A percentile compares a stretch with the other conserved stretches of the same genome.
Conservation (phyloP, 2,113 vertebrate genomes). For the Nansenia antarctica region DNA sequence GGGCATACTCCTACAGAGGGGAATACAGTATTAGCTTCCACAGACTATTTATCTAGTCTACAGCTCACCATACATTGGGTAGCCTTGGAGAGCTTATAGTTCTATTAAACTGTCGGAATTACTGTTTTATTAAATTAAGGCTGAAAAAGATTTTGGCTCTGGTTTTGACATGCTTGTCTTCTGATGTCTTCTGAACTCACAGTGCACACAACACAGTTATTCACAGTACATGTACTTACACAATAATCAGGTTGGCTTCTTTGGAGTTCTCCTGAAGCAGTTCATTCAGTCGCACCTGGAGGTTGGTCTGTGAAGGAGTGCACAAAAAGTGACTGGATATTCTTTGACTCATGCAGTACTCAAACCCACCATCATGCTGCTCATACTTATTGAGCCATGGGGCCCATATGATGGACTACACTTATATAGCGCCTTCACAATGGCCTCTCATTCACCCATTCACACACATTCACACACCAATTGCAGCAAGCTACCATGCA, state of each 20-base stretch:
- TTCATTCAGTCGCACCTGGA: conserved; percentile 93
- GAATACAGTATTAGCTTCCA: background rate
- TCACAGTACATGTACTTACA: conserved; percentile 81
- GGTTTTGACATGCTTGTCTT: too few species aligned
- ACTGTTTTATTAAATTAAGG: background rate
- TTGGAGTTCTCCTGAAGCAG: conserved; percentile 88
- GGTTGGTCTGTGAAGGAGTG: conserved; percentile 80
- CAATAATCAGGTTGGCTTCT: conserved; percentile 89
- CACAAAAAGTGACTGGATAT: background rate
- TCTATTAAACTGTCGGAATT: background rate
- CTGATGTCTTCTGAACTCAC: too few species aligned
- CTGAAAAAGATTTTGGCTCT: background rate
- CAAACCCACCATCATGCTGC: too few species aligned
- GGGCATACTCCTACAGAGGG: conserved; percentile 87
- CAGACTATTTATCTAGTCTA: background rate
- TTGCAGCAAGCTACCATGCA: too few species aligned
- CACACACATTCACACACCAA: too few species aligned
- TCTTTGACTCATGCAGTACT: too few species aligned
- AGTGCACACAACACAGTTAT: too few species aligned
- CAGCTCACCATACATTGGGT: too few species aligned
- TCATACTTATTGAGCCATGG: too few species aligned
- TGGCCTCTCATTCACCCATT: too few species aligned
- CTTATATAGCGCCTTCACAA: too few species aligned
- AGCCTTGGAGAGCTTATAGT: background rate
- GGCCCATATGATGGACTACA: too few species aligned